Base-by-base conservation (phyloP, 2,888 invertebrate species). In the Baccha elongata region DNA sequence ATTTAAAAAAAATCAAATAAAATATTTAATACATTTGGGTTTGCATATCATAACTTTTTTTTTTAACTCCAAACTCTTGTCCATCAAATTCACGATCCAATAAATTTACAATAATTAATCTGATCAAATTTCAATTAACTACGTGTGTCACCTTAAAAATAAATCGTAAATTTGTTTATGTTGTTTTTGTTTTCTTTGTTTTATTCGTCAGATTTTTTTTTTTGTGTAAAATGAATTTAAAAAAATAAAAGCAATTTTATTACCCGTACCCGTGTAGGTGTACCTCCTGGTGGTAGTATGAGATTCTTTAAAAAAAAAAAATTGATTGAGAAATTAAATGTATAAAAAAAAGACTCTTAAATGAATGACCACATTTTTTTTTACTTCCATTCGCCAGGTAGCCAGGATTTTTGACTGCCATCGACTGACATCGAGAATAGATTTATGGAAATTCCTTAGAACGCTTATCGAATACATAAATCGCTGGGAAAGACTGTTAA, bases 121-220 rank as follows among this genome's bases (percentile, higher is more conserved):
- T 76, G 76, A 76, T 71, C 69, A 69, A 76, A 76, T 69, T 76
- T 64, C 64, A 71, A 76, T 76, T 69, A 76, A 76, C 55, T 69
- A 46, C 32, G 23, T 53, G 69, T 71, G 69, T 8, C 29, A 32
- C 29, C 8, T 32, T 32, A 32, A 7, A 8, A 32, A 32, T 8
- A 8, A n/a, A 48, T 76, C 55, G 69, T 76, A 71, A 69, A 69
- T 71, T 48, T 29, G 37, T 15, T 11, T 19, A 29, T 44, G n/a
- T 42, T 37, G 29, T 46, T 35, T 11, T 17, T 26, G 11, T 37
- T 21, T 13, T 46, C 26, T 11, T 17, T 26, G 11, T 37, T 21
- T 13, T 8, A 26, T 29, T 26, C 32, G 2, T 13, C 32, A 23
- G 13, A 26, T 8, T 40, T 60, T 62, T 8, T 8, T 40, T 60